These are phyloP conservation scores for Gymnocypris eckloni DNA, from an alignment of 2,797 vertebrate species.

Conservation along the genomic window DNA sequence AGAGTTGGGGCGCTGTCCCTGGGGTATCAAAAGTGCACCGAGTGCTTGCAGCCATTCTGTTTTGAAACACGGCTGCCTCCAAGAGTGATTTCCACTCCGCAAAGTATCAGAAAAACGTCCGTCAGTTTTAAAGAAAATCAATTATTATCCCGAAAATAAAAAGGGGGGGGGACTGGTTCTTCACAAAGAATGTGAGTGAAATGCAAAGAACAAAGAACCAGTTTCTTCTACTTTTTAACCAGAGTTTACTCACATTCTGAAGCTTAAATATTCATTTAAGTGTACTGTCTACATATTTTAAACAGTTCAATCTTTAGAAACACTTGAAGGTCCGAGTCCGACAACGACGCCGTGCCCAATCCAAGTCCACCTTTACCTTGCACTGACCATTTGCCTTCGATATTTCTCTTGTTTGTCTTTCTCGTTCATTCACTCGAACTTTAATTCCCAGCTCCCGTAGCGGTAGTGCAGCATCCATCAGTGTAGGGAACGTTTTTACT, in stretches of 20 bases:
- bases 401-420: neutral
- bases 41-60: neutral
- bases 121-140: neutral
- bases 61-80: neutral
- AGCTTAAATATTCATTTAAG: neutral
- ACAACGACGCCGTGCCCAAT: neutral
- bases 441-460: constrained; percentile 4
- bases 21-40: neutral
- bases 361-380: neutral
- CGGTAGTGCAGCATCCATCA: neutral
- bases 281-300: neutral
- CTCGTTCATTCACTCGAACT: constrained; percentile 9
- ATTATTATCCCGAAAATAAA: neutral
- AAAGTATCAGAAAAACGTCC: neutral
- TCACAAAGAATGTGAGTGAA: too few species aligned
- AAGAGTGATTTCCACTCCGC: neutral
- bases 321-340: neutral
- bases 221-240: neutral
- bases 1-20: neutral
- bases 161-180: too few species aligned
- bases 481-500: constrained; percentile 22
- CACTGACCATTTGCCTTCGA: neutral
- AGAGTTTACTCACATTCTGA: constrained; percentile 1
- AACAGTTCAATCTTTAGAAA: neutral
- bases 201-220: neutral